Evolutionary conservation across 2,888 invertebrate species (phyloP), one percentile per base, ranked within the genome.

Genomic region (Polyploca ridens): DNA sequence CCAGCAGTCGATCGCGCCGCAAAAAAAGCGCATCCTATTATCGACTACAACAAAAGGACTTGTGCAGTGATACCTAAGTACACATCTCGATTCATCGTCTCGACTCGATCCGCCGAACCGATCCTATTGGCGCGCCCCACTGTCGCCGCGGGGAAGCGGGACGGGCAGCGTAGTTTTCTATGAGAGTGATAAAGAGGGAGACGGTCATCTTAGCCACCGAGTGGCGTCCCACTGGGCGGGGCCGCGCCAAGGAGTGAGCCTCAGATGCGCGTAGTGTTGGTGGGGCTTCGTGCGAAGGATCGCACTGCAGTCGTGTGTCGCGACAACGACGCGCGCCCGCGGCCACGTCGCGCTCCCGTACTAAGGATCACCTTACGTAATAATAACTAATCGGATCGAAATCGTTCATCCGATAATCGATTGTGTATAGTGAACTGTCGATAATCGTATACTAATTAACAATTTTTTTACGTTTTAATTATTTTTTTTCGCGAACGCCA

Each of bases 191-290:
- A 88, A 87, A 82, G 94, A 94, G 92, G 91, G 87, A 87, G 90
- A 89, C 87, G 92, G 92, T 92, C 91, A 93, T 94, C 93, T 94
- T 94, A 93, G 91, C 88, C 83, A 81, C 84, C 89, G 93, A 90
- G 93, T 91, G 78, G 93, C 94, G 91, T 92, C 95, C 94, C 91
- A 92, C 91, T 91, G 94, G 95, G 95, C 95, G 95, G 95, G 94
- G 95, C 94, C 90, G 91, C 88, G 90, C 89, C 86, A 90, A 90
- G 91, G 90, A 94, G 92, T 88, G 94, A 92, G 93, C 94, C 94
- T 94, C 91, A 94, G 95, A 95, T 95, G 95, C 95, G 95, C 95
- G 93, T 90, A 91, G 94, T 91, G 94, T 91, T 94, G 95, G 95
- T 94, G 95, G 95, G 95, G 94, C 90, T 91, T 89, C 91, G 91